Conservation (phyloP, 2,888 invertebrate species). For the Heteropelma amictum region DNA sequence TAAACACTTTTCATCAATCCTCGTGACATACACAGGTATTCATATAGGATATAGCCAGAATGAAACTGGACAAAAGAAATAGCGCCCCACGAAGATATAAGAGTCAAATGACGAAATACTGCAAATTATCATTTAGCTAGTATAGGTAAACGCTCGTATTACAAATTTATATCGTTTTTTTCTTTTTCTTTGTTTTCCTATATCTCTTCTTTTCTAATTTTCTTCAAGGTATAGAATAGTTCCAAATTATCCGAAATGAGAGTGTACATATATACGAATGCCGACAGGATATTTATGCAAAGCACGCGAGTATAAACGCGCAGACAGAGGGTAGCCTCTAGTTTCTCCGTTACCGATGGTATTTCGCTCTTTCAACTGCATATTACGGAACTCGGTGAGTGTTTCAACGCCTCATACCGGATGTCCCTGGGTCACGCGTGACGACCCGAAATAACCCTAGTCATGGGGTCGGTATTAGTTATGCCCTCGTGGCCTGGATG, state of each 20-base stretch:
- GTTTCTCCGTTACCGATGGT: constrained; percentile 20
- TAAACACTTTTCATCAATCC: not conserved
- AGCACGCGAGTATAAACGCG: constrained; percentile 42
- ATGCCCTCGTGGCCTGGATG: constrained; percentile 11
- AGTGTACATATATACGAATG: constrained; percentile 11
- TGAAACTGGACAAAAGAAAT: constrained; percentile 48
- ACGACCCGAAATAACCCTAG: constrained; percentile 45
- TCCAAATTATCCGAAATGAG: constrained; percentile 32
- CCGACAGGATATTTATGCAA: constrained; percentile 45
- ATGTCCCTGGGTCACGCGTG: constrained; percentile 46
- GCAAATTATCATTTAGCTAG: constrained; percentile 50
- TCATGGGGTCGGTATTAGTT: constrained; percentile 26
- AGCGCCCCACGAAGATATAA: constrained; percentile 36
- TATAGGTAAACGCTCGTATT: constrained; percentile 40
- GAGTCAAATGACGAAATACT: constrained; percentile 45
- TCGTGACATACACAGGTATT: not conserved
- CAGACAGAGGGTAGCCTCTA: too few relatives aligned
- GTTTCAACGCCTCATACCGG: constrained; percentile 46
- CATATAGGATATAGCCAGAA: constrained; percentile 3
- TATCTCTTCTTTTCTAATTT: not conserved
- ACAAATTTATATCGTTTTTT: constrained; percentile 2
- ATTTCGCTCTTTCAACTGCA: constrained; percentile 13
- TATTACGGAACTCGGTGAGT: constrained; percentile 14
- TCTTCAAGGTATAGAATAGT: too few relatives aligned
- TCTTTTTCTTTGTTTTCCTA: not conserved